phyloP scores from a whole-genome alignment of 2,113 vertebrate species.

The Chlamydotis undulata region DNA sequence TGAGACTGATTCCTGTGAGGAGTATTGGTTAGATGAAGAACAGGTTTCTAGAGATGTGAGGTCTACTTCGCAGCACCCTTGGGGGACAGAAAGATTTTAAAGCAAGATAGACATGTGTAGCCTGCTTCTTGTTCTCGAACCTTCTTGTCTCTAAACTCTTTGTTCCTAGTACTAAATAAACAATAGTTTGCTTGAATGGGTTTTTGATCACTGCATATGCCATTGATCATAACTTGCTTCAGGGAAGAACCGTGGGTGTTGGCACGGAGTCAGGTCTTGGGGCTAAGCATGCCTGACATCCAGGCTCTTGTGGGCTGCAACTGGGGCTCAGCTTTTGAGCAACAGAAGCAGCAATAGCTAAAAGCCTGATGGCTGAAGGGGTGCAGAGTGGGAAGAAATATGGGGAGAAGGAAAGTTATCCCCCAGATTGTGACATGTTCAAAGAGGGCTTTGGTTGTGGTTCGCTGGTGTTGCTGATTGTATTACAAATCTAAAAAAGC shows the following conservation, averaged over 20 bases:
- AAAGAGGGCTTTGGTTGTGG: not conserved
- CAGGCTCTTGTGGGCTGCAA: not conserved
- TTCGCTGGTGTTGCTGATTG: not conserved
- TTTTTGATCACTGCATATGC: constrained; percentile 4
- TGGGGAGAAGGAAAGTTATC: not conserved
- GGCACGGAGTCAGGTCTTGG: not conserved
- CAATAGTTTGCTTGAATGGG: not conserved
- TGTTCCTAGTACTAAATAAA: constrained; percentile 7
- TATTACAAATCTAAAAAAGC: rapidly evolving
- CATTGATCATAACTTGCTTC: not conserved
- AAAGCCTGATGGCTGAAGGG: not conserved
- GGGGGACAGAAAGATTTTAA: constrained; percentile 2
- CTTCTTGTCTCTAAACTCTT: not conserved
- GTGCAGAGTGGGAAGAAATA: not conserved
- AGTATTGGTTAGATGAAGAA: not conserved
- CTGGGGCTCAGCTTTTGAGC: not conserved
- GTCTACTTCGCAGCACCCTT: not conserved
- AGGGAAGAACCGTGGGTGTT: not conserved
- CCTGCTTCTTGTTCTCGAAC: not conserved
- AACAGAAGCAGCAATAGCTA: not conserved
- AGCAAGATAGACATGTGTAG: not conserved
- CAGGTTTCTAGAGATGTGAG: not conserved
- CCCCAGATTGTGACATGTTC: not conserved
- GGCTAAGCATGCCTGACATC: not conserved
- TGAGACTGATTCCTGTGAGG: not conserved